These are phyloP conservation scores for Gobio gobio DNA, from an alignment of 2,113 vertebrate genomes.

Conservation along the genomic window DNA sequence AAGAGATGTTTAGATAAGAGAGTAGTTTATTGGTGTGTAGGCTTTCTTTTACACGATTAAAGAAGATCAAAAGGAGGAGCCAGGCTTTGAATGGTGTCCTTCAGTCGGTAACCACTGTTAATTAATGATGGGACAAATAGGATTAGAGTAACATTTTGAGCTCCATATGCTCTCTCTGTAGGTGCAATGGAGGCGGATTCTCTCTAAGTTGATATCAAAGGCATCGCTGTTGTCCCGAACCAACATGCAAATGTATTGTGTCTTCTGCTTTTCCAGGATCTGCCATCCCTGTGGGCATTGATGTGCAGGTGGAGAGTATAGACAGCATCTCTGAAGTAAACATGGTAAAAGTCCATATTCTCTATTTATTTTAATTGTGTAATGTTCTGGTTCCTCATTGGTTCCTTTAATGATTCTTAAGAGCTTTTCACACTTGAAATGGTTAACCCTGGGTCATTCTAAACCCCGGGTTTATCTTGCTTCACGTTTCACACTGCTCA, in stretches of 20 bases:
- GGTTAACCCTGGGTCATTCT: too few relatives aligned
- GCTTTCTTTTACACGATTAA: neutral
- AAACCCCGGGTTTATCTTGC: too few relatives aligned
- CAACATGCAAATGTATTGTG: neutral
- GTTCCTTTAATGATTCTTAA: neutral
- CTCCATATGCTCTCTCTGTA: constrained; percentile 17
- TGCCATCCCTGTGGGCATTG: constrained; percentile 87
- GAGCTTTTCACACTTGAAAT: too few relatives aligned
- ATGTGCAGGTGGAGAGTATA: constrained; percentile 92
- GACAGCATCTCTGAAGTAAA: constrained; percentile 95
- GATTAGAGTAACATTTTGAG: constrained; percentile 34
- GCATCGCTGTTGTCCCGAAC: constrained; percentile 32
- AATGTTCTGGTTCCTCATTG: too few relatives aligned
- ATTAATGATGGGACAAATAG: constrained; percentile 28
- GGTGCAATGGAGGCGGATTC: neutral
- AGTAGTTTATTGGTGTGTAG: neutral
- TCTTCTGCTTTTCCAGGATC: constrained; percentile 73
- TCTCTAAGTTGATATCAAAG: constrained; percentile 22
- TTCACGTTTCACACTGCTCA: too few relatives aligned
- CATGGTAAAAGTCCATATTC: constrained; percentile 80
- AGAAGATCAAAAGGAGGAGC: neutral
- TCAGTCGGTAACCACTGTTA: constrained; percentile 12
- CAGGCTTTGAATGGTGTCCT: neutral
- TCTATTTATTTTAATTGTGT: too few relatives aligned
- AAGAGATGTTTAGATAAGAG: neutral